phyloP scores from a whole-genome alignment of 2,888 invertebrate genomes.

The Protonemura montana region DNA sequence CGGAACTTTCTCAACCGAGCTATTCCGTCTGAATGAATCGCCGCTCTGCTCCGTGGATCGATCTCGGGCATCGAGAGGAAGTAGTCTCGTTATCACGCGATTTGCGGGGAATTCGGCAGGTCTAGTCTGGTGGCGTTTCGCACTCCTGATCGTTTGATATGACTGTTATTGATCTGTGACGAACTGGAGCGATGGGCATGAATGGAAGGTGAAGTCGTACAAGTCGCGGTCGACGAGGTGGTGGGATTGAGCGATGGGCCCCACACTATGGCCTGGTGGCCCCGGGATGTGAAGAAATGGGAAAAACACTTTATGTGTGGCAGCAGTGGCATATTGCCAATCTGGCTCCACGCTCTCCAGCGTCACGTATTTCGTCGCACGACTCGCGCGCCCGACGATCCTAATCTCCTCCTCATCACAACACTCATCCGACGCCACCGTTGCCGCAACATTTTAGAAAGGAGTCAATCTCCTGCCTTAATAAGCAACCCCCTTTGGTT shows the following conservation, averaged over 20 bases:
- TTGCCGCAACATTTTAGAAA: conserved; percentile 1
- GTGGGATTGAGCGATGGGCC: neutral
- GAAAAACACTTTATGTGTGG: conserved; percentile 31
- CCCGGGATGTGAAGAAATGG: conserved; percentile 33
- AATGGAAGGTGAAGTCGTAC: neutral
- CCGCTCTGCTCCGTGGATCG: neutral
- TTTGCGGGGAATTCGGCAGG: neutral
- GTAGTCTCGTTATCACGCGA: conserved; percentile 52
- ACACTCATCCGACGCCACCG: conserved; percentile 21
- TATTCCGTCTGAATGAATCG: neutral
- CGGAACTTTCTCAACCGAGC: neutral
- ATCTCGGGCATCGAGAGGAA: neutral
- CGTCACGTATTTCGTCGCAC: neutral
- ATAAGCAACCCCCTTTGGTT: conserved; percentile 3
- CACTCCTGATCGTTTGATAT: neutral
- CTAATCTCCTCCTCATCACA: conserved; percentile 31
- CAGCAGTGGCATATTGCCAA: conserved; percentile 19
- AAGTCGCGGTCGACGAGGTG: neutral
- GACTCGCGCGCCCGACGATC: conserved; percentile 1
- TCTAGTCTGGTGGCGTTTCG: too few species aligned
- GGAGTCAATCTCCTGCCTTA: conserved; percentile 21
- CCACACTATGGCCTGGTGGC: too few species aligned
- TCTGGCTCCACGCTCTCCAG: conserved; percentile 9
- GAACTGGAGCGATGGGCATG: neutral
- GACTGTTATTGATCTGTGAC: neutral